Evolutionary conservation across 2,113 vertebrate species (phyloP).

Genomic region (Gopherus flavomarginatus): DNA sequence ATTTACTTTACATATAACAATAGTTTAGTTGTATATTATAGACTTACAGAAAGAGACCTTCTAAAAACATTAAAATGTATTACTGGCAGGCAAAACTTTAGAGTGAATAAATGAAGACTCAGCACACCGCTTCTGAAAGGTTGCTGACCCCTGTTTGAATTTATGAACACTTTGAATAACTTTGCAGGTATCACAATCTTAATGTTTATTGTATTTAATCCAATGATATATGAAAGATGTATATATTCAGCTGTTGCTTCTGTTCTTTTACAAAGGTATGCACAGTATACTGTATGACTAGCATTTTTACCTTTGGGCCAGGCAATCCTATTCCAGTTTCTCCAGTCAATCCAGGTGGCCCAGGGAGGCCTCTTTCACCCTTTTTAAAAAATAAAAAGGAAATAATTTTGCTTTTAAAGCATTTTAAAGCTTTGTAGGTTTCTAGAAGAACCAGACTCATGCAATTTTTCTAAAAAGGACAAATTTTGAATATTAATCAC

Average conservation of each 20-base stretch:
- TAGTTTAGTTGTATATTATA: too few relatives aligned
- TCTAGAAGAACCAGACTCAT: not conserved
- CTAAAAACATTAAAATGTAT: too few relatives aligned
- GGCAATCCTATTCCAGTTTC: slow-evolving; percentile 88
- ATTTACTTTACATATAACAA: too few relatives aligned
- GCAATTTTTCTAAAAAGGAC: not conserved
- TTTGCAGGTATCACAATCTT: slow-evolving; percentile 14
- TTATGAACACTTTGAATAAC: slow-evolving; percentile 13
- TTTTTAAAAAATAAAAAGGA: slow-evolving; percentile 68
- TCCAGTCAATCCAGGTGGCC: slow-evolving; percentile 87
- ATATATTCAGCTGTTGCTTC: not conserved
- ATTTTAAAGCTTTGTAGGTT: not conserved
- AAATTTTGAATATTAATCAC: not conserved
- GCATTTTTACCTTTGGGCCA: slow-evolving; percentile 85
- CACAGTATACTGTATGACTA: not conserved
- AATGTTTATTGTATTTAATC: not conserved
- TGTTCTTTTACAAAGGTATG: not conserved
- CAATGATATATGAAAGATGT: too few relatives aligned
- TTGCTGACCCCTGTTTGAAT: not conserved
- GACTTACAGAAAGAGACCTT: too few relatives aligned
- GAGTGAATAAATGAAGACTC: too few relatives aligned
- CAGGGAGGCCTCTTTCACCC: slow-evolving; percentile 88
- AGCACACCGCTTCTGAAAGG: too few relatives aligned
- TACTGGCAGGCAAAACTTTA: too few relatives aligned
- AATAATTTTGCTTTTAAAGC: not conserved